Percentiles rank a stretch among this genome's conserved stretches.
phyloP scores from a whole-genome alignment of 2,888 invertebrate species.

The Gymnosoma rotundatum region DNA sequence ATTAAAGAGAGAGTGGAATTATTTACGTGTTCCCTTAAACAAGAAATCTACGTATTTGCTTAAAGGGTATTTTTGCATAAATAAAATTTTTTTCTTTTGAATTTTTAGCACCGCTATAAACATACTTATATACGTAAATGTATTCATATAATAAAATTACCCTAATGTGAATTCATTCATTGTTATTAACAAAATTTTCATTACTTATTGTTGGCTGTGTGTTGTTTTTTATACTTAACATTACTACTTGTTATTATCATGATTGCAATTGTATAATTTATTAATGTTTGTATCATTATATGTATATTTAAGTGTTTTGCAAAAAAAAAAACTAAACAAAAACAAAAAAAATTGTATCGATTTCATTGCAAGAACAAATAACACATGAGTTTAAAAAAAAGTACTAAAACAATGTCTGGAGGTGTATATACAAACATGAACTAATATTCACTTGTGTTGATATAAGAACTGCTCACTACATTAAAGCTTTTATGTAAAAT shows the following conservation, averaged over 20 bases:
- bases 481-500: no score
- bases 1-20: not conserved
- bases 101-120: constrained; percentile 18
- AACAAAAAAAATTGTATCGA: constrained; percentile 37
- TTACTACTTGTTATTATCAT: constrained; percentile 32
- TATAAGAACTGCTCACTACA: no score
- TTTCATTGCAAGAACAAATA: constrained; percentile 46
- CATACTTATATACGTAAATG: no score
- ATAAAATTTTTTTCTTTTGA: constrained; percentile 73
- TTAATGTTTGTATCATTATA: constrained; percentile 1
- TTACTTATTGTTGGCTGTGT: constrained; percentile 26
- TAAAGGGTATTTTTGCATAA: constrained; percentile 74
- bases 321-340: no score
- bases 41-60: constrained; percentile 37
- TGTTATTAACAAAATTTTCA: constrained; percentile 60
- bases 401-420: constrained; percentile 7
- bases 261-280: not conserved
- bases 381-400: constrained; percentile 41
- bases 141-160: constrained; percentile 73
- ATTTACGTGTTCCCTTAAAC: constrained; percentile 30
- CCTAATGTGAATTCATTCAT: constrained; percentile 75
- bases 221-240: no score
- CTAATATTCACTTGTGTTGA: no score
- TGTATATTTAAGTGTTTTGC: no score
- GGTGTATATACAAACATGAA: constrained; percentile 25